Evolutionary conservation across 2,888 invertebrate genomes (phyloP).

Genomic region (Andrena haemorrhoa): DNA sequence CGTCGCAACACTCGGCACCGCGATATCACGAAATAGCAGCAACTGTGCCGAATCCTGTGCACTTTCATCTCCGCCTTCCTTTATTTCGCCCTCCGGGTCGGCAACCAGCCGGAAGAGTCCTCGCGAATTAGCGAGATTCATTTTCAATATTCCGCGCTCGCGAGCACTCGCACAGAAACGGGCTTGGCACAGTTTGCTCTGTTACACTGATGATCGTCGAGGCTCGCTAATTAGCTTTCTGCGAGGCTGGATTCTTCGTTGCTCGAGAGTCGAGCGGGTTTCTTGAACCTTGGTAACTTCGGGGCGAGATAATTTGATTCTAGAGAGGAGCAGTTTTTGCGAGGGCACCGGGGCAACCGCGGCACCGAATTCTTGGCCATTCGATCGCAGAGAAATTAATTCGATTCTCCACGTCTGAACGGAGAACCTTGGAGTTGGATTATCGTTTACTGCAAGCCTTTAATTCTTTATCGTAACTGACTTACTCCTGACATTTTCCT

Average conservation of each 20-base stretch:
- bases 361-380: conserved; percentile 3
- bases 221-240: conserved; percentile 49
- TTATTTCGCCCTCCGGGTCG: background rate
- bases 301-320: conserved; percentile 50
- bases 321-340: conserved; percentile 27
- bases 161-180: conserved; percentile 27
- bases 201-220: conserved; percentile 53
- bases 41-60: background rate
- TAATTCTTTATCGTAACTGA: background rate
- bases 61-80: background rate
- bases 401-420: background rate
- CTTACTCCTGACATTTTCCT: background rate
- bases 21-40: background rate
- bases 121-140: conserved; percentile 4
- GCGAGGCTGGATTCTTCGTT: conserved; percentile 22
- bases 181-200: conserved; percentile 52
- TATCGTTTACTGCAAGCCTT: background rate
- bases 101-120: background rate
- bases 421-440: background rate
- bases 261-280: conserved; percentile 27
- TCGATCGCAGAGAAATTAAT: background rate
- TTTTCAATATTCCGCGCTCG: conserved; percentile 28
- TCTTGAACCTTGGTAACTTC: conserved; percentile 43
- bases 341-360: background rate
- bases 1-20: background rate